Evolutionary conservation across 2,888 invertebrate species (phyloP).

Genomic region (Microctonus aethiopoides): DNA sequence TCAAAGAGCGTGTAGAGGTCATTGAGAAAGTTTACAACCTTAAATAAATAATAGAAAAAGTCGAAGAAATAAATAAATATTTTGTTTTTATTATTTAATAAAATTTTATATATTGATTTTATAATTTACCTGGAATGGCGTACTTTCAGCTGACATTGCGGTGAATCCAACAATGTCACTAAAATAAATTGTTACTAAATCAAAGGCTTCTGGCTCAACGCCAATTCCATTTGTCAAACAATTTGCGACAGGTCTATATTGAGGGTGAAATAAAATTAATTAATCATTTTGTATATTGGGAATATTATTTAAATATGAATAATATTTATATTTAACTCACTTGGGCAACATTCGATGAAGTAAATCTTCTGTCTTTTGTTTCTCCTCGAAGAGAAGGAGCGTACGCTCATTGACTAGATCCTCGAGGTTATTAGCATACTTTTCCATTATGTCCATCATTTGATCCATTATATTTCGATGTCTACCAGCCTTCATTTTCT

Average conservation of each 20-base stretch:
- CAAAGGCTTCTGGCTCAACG: conserved; percentile 93
- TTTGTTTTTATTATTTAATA: neutral
- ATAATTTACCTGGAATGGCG: conserved; percentile 80
- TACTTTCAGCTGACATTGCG: conserved; percentile 93
- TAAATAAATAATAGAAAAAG: too few relatives aligned
- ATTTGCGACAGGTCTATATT: conserved; percentile 86
- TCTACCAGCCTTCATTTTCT: conserved; percentile 90
- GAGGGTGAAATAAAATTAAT: too few relatives aligned
- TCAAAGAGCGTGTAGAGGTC: conserved; percentile 98
- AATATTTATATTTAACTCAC: conserved; percentile 68
- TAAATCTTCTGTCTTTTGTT: conserved; percentile 92
- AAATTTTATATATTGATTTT: neutral
- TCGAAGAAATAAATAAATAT: too few relatives aligned
- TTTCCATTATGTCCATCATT: conserved; percentile 99
- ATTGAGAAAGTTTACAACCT: conserved; percentile 96
- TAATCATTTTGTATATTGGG: neutral
- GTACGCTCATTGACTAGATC: conserved; percentile 94
- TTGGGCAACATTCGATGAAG: conserved; percentile 94
- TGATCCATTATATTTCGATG: conserved; percentile 94
- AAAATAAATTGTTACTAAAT: conserved; percentile 95
- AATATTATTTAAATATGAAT: conserved; percentile 15
- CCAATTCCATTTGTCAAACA: conserved; percentile 88
- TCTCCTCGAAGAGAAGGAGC: conserved; percentile 88
- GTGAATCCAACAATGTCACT: conserved; percentile 98
- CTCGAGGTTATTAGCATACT: conserved; percentile 94